Conservation (phyloP, 2,888 invertebrate genomes). For the Apamea anceps region DNA sequence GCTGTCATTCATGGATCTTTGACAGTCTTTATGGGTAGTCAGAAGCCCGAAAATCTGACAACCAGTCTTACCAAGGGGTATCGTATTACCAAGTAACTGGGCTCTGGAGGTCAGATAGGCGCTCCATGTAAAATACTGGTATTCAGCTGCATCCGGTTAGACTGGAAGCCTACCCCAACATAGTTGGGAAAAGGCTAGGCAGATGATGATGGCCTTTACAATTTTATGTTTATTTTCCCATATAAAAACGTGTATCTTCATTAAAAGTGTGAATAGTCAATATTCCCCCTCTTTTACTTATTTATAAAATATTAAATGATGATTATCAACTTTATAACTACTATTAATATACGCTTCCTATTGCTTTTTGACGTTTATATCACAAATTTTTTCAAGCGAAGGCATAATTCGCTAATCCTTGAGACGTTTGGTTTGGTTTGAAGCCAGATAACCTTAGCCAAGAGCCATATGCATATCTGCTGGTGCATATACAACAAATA, state of each 20-base stretch:
- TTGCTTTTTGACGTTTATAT: neutral
- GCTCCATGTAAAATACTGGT: no score
- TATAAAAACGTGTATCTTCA: neutral
- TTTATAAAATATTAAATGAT: neutral
- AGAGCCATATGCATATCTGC: conserved; percentile 22
- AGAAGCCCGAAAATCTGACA: neutral
- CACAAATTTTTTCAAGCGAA: neutral
- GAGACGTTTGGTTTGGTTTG: conserved; percentile 7
- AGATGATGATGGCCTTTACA: no score
- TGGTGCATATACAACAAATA: conserved; percentile 14
- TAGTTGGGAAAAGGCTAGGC: no score
- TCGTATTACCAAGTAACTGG: neutral
- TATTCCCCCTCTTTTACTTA: neutral
- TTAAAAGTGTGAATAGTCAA: neutral
- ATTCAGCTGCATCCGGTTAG: no score
- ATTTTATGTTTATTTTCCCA: neutral
- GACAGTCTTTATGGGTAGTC: neutral
- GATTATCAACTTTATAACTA: neutral
- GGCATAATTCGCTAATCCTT: neutral
- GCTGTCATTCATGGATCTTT: neutral
- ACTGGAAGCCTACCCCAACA: no score
- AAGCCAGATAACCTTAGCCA: conserved; percentile 47
- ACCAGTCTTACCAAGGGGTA: neutral
- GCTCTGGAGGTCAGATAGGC: no score
- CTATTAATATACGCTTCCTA: neutral